Base-by-base conservation (phyloP, 1,140 invertebrate species). In the Aphaenogaster ashmeadi region DNA sequence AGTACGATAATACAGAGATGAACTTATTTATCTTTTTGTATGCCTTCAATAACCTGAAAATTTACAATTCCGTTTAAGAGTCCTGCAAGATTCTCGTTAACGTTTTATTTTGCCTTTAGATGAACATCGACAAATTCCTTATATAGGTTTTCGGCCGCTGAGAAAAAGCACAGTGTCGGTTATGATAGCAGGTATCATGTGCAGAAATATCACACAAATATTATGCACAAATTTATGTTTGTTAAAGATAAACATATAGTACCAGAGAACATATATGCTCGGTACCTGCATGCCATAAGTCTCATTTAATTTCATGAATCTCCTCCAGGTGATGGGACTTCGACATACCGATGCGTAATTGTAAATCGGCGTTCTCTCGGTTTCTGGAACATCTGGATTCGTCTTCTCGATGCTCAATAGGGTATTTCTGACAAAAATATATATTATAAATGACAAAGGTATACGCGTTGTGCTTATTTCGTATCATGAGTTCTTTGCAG, bases 11-110 rank as follows among this genome's bases (percentile, higher is more conserved):
- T 2, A 96, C 96, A 0, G 85, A 90, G 3, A 95, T 95, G 15
- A 97, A 96, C 89, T 96, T 96, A 52, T 96, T 93, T 85, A 97
- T 95, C 88, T 96, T 96, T 56, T 94, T 95, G 79, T 97, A 97
- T 3, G 96, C 89, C 27, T 95, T 95, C 21, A 96, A 90, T 83
- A 97, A 91, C 77, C 96, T 97, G 85, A 27, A 92, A 92, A 47
- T 38, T n/a, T 44, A 41, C 13, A 74, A 41, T 8, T 71, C 3
- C 18, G 0, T 64, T n/a, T 54, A 60, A 13, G 18, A n/a, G n/a
- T 47, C 0, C 7, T 21, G 11, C 15, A 18, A 44, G 8, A 27
- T 52, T 58, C n/a, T 18, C n/a, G 11, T 18, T 8, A 33, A 38
- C 41, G 9, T 2, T 9, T 38, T 5, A 18, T 74, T 74, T 18